Evolutionary conservation across 2,888 invertebrate species (phyloP), one percentile per base, ranked within the genome.

Genomic region (Pseudoips prasinana): DNA sequence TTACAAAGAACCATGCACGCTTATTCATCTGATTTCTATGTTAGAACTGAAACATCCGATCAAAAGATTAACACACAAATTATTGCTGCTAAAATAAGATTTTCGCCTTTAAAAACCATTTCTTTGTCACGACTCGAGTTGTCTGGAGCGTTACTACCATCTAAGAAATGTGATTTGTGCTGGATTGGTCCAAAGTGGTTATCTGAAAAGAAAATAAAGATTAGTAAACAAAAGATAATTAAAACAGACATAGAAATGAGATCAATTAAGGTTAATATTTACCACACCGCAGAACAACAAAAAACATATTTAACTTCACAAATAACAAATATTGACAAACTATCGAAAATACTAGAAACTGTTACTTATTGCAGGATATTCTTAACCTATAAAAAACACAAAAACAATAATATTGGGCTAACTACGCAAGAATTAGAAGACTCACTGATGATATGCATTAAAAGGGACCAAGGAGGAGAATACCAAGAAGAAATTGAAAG

Each of bases 141-240:
- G 5, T 28, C 10, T 10, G 36, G 30, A 7, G 26, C 30, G 1
- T 7, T 30, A 5, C 27, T 36, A 1, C 10, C 24, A 0, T 26
- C 36, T 3, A 23, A 33, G n/a, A n/a, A 29, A 1, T 28, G 7
- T 8, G 7, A 37, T 3, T 18, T 50, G 3, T 57, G 59, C 57
- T 50, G 46, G 54, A n/a, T 42, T 1, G 58, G 54, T 1, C 54
- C 56, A 29, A 8, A 7, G 5, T 46, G 46, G 46, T 25, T 50
- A 14, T 22, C 19, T 8, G 8, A 37, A 26, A 24, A 28, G 18
- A 9, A 29, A 10, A 26, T 46, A 18, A 6, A 23, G 20, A 14
- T 37, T 1, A 29, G 3, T n/a, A n/a, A n/a, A 2, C 33, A 14
- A 10, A 8, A 39, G 4, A 11, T 28, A 0, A 8, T 17, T 5